Percentiles rank a stretch among this genome's conserved stretches.
These are phyloP conservation scores for Sphaerodactylus townsendi DNA, from an alignment of 2,113 vertebrate genomes.

Conservation along the genomic window DNA sequence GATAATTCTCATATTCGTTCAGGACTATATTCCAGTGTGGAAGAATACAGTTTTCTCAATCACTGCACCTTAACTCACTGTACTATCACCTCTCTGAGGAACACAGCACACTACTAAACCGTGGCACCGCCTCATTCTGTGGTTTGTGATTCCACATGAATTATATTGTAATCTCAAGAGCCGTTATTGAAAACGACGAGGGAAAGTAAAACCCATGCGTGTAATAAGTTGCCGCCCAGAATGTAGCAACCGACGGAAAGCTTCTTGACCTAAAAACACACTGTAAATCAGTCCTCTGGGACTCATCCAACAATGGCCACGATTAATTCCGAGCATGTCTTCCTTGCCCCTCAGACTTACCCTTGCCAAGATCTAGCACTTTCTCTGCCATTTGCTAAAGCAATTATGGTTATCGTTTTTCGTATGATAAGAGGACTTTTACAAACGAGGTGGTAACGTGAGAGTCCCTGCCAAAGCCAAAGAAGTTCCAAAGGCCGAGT, in stretches of 20 bases:
- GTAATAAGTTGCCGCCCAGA: not conserved
- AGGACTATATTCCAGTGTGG: no score
- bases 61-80: no score
- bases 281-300: slow-evolving; percentile 46
- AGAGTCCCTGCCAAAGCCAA: not conserved
- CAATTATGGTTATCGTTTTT: slow-evolving; percentile 21
- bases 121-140: no score
- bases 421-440: slow-evolving; percentile 20
- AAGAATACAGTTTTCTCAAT: no score
- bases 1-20: no score
- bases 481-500: no score
- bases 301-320: slow-evolving; percentile 27
- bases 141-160: no score
- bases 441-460: slow-evolving; percentile 17
- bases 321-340: not conserved
- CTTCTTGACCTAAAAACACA: slow-evolving; percentile 42
- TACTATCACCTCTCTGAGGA: no score
- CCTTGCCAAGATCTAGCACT: slow-evolving; percentile 17
- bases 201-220: not conserved
- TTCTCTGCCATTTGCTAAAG: not conserved
- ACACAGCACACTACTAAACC: no score
- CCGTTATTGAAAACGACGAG: not conserved
- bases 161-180: not conserved
- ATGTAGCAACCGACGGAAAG: not conserved
- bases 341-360: slow-evolving; percentile 37